Evolutionary conservation across 2,113 vertebrate species (phyloP), one percentile per base, ranked within the genome.

Genomic region (Danionella cerebrum): DNA sequence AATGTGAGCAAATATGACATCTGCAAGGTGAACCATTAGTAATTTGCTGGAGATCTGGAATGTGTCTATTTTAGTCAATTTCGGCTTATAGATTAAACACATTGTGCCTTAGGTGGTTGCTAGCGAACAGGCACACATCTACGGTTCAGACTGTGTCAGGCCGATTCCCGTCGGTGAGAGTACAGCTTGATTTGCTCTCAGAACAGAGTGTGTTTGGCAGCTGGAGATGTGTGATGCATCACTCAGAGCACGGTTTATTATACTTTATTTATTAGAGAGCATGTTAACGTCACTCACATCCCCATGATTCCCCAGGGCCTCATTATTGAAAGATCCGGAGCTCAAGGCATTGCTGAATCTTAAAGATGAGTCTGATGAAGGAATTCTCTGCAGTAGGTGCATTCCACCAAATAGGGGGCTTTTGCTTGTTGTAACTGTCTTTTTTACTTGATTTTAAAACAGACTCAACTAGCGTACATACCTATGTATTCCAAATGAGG

Each of bases 131-230:
- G 9, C 13, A 39, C 18, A 39, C 29, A 31, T 31, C 54, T 41
- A 13, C 14, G 6, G 7, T 58, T 39, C 25, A n/a, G 4, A 16
- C 10, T 18, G 22, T 59, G 36, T 21, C 8, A 29, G 22, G n/a
- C 55, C 25, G 22, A 4, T 12, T 59, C 42, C 11, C 18, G 39
- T 14, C 25, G 42, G 39, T 29, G 24, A 60, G 25, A 60, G 42
- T 60, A 60, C 57, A 45, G 45, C 39, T 60, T 60, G 38, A 60
- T 60, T 25, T 60, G 25, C 57, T 31, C 39, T 45, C 25, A 60
- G 18, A 45, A 60, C 39, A 45, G 39, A 29, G 57, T 9, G 22
- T 21, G 25, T 31, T n/a, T 60, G 57, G 57, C 57, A 60, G 39
- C 25, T 29, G 24, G 4, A 3, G 16, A 31, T 33, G n/a, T 59